Evolutionary conservation across 2,888 invertebrate species (phyloP).

Genomic region (Megalurothrips usitatus): DNA sequence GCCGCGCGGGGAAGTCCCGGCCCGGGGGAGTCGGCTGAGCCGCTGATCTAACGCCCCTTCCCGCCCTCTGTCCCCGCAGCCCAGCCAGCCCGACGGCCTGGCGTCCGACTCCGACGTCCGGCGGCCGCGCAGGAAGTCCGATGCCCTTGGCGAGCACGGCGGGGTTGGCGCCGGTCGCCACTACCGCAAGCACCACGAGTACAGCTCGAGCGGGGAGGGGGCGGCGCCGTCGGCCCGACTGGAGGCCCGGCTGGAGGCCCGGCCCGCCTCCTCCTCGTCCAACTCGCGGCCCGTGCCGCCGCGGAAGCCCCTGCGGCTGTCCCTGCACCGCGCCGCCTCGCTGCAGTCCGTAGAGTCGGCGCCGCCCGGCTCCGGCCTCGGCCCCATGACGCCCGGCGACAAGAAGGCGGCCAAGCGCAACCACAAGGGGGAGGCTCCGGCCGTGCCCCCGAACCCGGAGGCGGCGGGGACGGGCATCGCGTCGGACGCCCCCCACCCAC

Average conservation of each 20-base stretch:
- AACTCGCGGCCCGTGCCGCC: slow-evolving; percentile 72
- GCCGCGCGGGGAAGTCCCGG: not conserved
- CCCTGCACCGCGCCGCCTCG: slow-evolving; percentile 77
- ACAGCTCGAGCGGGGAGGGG: slow-evolving; percentile 31
- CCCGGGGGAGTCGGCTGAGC: not conserved
- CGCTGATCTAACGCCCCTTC: not conserved
- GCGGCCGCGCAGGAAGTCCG: slow-evolving; percentile 13
- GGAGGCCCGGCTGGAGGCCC: not conserved
- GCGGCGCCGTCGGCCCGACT: not conserved
- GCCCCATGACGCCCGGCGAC: slow-evolving; percentile 31
- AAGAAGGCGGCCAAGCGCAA: slow-evolving; percentile 59
- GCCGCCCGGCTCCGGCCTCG: slow-evolving; percentile 37
- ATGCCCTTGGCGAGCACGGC: slow-evolving; percentile 26
- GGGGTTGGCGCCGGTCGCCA: slow-evolving; percentile 29
- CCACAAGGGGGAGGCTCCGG: slow-evolving; percentile 50
- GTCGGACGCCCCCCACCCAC: slow-evolving; percentile 39
- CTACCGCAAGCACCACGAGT: slow-evolving; percentile 33
- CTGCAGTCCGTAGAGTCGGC: slow-evolving; percentile 62
- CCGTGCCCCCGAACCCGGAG: slow-evolving; percentile 32
- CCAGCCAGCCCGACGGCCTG: slow-evolving; percentile 30
- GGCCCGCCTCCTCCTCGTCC: slow-evolving; percentile 37
- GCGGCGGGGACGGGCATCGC: slow-evolving; percentile 36
- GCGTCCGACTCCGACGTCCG: slow-evolving; percentile 32
- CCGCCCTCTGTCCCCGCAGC: not conserved
- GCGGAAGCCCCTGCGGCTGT: slow-evolving; percentile 76